Evolutionary conservation across 1,140 invertebrate genomes (phyloP), one percentile per base, ranked within the genome.

Genomic region (Drosophila suzukii): DNA sequence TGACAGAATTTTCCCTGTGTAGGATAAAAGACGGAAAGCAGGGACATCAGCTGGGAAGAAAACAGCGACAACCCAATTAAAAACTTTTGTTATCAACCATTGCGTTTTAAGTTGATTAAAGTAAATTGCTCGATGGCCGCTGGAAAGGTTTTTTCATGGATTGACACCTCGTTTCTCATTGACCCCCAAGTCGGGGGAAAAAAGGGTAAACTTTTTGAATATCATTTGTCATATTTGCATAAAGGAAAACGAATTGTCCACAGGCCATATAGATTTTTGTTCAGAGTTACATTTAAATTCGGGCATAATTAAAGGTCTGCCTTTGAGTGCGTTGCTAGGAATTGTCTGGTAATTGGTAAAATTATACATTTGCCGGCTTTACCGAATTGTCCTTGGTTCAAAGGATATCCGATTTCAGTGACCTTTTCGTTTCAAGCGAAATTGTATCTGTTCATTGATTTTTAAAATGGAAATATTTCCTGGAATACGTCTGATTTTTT

Each of bases 71-170:
- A 86, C 75, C 82, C 83, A 86, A 88, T 86, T 86, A 86, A 86
- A 85, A 86, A 88, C 78, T 86, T 86, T 85, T 85, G 68, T 78
- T 78, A 78, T 82, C 70, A 57, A 38, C 32, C 74, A 78, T 65
- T 60, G 61, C 68, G 75, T 75, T 82, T 66, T 75, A 88, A 78
- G 61, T 88, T 86, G 83, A 86, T 86, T 86, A 78, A 56, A 81
- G 82, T 61, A 65, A 50, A 77, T 67, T 84, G 50, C 53, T 75
- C 43, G 72, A 75, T 66, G 62, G 41, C 20, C 49, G 74, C 44
- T 58, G 41, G 50, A 73, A 72, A 73, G 70, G 68, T 61, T 76
- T 55, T 56, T 68, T 75, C 47, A 76, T 59, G 62, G 54, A 67
- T 76, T 57, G 68, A 73, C 70, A 73, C 70, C n/a, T n/a, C n/a